These are phyloP conservation scores for Leucopsar rothschildi DNA, from an alignment of 2,113 vertebrate species.

Conservation along the genomic window DNA sequence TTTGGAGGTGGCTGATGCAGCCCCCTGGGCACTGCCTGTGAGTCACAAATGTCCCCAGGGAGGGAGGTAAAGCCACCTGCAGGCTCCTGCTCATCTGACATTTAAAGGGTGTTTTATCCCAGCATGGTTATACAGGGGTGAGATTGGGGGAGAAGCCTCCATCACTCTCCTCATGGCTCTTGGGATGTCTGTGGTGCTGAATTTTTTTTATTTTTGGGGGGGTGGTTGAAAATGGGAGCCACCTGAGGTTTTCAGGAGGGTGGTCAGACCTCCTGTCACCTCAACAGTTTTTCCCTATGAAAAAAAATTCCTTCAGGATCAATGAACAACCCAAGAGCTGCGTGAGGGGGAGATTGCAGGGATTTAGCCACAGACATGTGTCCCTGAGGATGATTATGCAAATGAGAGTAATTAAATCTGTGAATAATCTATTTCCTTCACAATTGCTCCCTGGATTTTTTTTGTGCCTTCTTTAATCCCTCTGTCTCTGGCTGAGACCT, in stretches of 20 bases:
- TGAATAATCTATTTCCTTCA: neutral
- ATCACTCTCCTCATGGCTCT: fast-evolving
- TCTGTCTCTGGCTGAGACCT: neutral
- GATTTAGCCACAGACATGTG: neutral
- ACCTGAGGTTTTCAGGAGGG: neutral
- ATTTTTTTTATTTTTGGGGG: neutral
- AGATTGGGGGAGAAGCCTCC: neutral
- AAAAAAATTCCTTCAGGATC: neutral
- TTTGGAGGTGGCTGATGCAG: neutral
- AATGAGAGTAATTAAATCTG: neutral
- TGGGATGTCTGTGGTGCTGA: neutral
- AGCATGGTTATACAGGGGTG: neutral
- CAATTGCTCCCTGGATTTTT: neutral
- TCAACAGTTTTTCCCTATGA: fast-evolving
- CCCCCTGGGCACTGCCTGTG: neutral
- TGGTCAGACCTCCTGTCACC: neutral
- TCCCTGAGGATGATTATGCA: neutral
- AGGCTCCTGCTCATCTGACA: neutral
- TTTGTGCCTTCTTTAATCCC: neutral
- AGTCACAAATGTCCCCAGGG: neutral
- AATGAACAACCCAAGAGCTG: neutral
- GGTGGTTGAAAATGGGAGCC: neutral
- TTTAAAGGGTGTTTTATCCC: neutral
- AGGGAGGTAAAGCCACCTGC: constrained; percentile 2
- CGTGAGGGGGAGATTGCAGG: neutral